Conservation (phyloP, 2,888 invertebrate genomes). For the Campoletis raptor region DNA sequence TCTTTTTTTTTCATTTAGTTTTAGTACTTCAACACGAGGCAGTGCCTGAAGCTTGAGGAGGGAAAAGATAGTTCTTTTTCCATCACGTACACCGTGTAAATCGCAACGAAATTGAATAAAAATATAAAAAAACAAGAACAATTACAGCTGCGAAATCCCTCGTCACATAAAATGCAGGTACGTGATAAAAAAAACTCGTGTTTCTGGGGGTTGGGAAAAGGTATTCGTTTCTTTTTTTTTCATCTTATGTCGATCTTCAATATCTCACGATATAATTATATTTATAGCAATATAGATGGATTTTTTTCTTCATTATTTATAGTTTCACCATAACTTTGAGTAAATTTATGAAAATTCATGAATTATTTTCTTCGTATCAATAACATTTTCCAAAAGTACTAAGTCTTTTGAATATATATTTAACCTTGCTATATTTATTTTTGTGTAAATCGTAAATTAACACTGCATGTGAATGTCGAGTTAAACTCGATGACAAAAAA, state of each 20-base stretch:
- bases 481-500: constrained; percentile 32
- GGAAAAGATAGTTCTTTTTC: constrained; percentile 6
- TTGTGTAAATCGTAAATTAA: not conserved
- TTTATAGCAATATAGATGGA: constrained; percentile 14
- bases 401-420: not conserved
- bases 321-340: not conserved
- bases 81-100: not conserved
- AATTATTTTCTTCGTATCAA: constrained; percentile 5
- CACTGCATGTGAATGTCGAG: constrained; percentile 14
- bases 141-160: constrained; percentile 10
- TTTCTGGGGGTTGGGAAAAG: constrained; percentile 13
- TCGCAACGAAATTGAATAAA: not conserved
- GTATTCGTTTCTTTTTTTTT: constrained; percentile 7
- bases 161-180: constrained; percentile 48
- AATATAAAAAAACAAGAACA: not conserved
- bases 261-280: constrained; percentile 23
- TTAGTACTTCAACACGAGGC: constrained; percentile 62
- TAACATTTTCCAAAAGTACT: not conserved
- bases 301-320: constrained; percentile 2
- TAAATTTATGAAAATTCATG: constrained; percentile 9
- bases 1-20: constrained; percentile 42
- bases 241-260: not conserved
- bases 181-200: constrained; percentile 42
- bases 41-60: constrained; percentile 69
- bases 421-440: not conserved